Evolutionary conservation across 2,113 vertebrate species (phyloP).

Genomic region (Tricholaema leucomelas): DNA sequence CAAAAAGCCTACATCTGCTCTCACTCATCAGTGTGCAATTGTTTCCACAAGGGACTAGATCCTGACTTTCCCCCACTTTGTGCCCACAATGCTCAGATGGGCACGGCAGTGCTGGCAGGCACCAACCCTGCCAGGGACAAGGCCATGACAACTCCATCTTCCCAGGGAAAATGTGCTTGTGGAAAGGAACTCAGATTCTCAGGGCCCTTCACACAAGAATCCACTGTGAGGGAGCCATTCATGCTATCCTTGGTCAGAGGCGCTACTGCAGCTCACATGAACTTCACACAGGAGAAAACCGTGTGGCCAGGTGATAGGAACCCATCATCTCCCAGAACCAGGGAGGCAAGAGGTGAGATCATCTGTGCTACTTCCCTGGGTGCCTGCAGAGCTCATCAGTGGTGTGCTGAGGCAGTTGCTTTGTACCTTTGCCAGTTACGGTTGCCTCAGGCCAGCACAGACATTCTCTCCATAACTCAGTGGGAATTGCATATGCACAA

Average conservation of each 20-base stretch:
- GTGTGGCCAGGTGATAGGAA: not conserved
- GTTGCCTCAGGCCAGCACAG: slow-evolving; percentile 18
- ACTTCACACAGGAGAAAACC: not conserved
- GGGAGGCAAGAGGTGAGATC: not conserved
- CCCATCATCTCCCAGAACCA: not conserved
- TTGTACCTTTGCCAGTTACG: not conserved
- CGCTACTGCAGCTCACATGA: not conserved
- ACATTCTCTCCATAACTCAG: not conserved
- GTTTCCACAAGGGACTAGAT: not conserved
- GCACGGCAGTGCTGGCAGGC: accelerated
- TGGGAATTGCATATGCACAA: not conserved
- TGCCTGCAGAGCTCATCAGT: not conserved
- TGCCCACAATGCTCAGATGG: not conserved
- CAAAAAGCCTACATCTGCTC: not conserved
- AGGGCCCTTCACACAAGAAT: not conserved
- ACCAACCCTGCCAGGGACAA: not conserved
- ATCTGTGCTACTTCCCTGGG: not conserved
- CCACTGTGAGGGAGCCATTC: not conserved
- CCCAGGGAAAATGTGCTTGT: not conserved
- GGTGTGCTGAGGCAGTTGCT: not conserved
- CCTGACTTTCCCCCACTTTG: not conserved
- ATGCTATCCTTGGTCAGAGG: not conserved
- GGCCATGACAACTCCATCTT: not conserved
- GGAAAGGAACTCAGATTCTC: not conserved
- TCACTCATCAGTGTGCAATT: accelerated